Percentiles rank a stretch among this genome's conserved stretches.
These are phyloP conservation scores for Struthidea cinerea DNA, from an alignment of 2,113 vertebrate species.

Conservation along the genomic window DNA sequence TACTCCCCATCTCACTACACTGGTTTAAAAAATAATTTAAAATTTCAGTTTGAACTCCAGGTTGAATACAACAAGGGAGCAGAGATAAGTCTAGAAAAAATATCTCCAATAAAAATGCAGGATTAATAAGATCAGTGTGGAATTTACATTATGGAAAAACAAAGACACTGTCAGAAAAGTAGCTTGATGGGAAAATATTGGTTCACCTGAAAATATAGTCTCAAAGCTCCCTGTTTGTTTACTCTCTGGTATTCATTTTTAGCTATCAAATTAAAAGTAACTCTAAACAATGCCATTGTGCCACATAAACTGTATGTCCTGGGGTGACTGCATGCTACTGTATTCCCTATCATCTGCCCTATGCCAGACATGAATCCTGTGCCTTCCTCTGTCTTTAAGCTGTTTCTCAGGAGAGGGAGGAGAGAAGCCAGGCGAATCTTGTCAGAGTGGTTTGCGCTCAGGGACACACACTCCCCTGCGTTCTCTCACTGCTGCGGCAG, in stretches of 20 bases:
- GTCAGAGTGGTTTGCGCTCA: no score
- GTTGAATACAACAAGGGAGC: background rate
- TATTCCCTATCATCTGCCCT: no score
- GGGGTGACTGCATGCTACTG: no score
- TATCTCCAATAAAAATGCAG: background rate
- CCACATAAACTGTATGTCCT: background rate
- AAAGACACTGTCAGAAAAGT: background rate
- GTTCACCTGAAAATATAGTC: background rate
- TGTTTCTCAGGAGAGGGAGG: no score
- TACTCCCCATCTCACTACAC: background rate
- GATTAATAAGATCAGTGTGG: background rate
- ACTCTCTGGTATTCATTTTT: background rate
- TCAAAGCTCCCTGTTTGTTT: background rate
- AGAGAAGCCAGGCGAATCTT: no score
- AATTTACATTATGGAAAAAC: background rate
- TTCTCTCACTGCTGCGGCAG: no score
- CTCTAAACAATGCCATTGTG: background rate
- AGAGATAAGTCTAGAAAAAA: background rate
- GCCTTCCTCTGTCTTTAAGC: no score
- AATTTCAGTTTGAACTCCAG: background rate
- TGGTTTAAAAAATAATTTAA: background rate
- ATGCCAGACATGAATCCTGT: no score
- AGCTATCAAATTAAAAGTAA: background rate
- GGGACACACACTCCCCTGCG: no score
- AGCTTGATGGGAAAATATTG: background rate